Conservation (phyloP, 1,140 invertebrate species). For the Drosophila ananassae region DNA sequence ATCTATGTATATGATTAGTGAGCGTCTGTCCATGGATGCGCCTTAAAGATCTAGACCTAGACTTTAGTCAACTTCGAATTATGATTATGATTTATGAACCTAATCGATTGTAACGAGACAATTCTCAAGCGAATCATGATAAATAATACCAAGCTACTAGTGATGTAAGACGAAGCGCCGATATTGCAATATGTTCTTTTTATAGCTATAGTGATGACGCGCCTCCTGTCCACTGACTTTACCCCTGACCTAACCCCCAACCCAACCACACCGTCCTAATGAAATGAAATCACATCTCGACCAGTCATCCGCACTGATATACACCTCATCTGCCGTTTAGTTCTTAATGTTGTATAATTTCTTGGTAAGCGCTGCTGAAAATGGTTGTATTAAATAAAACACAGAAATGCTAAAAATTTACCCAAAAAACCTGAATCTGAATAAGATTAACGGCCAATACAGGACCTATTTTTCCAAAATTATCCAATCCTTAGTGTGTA, state of each 20-base stretch:
- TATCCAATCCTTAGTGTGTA: constrained; percentile 36
- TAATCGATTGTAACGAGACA: constrained; percentile 51
- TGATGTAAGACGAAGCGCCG: constrained; percentile 64
- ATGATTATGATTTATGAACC: constrained; percentile 40
- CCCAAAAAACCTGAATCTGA: constrained; percentile 12
- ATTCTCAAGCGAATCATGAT: constrained; percentile 35
- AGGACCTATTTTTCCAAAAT: constrained; percentile 50
- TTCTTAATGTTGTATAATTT: constrained; percentile 60
- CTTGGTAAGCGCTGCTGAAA: constrained; percentile 68
- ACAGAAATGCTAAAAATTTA: constrained; percentile 32
- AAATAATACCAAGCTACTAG: constrained; percentile 65
- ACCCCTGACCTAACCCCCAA: not conserved
- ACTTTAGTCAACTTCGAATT: constrained; percentile 51
- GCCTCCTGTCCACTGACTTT: constrained; percentile 42
- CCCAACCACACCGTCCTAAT: constrained; percentile 53
- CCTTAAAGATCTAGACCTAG: constrained; percentile 63
- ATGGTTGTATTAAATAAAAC: constrained; percentile 65
- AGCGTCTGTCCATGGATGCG: constrained; percentile 59
- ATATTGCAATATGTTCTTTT: constrained; percentile 73
- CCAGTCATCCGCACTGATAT: constrained; percentile 38
- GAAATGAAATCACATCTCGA: constrained; percentile 66
- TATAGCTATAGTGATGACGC: constrained; percentile 46
- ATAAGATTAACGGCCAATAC: constrained; percentile 38
- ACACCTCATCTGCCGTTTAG: constrained; percentile 57
- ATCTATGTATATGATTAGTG: constrained; percentile 68